Percentiles rank a stretch among this genome's conserved stretches.
Conservation (phyloP, 35 echinoderm and acorn worm species). For the Amphiura filiformis region DNA sequence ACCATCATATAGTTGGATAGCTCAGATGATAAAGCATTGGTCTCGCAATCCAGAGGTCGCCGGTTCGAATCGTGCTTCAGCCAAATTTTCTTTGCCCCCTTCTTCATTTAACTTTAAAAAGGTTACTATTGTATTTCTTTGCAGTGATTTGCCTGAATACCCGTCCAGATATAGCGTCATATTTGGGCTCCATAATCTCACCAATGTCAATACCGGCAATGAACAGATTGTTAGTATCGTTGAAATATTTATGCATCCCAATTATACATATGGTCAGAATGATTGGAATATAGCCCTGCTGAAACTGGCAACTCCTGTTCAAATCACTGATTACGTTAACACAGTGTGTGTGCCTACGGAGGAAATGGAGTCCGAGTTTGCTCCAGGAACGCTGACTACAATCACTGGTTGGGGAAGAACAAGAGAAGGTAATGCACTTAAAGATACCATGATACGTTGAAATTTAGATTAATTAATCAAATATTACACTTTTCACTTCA, state of each 20-base stretch:
- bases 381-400: not conserved
- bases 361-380: not conserved
- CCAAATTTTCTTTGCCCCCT: too few species aligned
- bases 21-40: too few species aligned
- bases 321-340: not conserved
- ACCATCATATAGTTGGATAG: too few species aligned
- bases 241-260: not conserved
- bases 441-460: conserved; percentile 19
- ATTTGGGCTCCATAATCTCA: conserved; percentile 19
- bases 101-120: too few species aligned
- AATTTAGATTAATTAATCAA: conserved; percentile 2
- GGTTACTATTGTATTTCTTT: too few species aligned
- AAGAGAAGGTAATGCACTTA: conserved; percentile 13
- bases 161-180: not conserved
- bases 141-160: not conserved
- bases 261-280: not conserved
- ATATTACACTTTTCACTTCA: conserved; percentile 45
- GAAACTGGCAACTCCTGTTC: not conserved
- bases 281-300: not conserved
- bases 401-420: not conserved
- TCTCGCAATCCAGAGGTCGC: too few species aligned
- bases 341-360: not conserved
- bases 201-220: not conserved
- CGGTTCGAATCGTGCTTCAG: too few species aligned
- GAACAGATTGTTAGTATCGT: not conserved